Evolutionary conservation across 2,797 vertebrate genomes (phyloP).

Genomic region (Myotis daubentonii): DNA sequence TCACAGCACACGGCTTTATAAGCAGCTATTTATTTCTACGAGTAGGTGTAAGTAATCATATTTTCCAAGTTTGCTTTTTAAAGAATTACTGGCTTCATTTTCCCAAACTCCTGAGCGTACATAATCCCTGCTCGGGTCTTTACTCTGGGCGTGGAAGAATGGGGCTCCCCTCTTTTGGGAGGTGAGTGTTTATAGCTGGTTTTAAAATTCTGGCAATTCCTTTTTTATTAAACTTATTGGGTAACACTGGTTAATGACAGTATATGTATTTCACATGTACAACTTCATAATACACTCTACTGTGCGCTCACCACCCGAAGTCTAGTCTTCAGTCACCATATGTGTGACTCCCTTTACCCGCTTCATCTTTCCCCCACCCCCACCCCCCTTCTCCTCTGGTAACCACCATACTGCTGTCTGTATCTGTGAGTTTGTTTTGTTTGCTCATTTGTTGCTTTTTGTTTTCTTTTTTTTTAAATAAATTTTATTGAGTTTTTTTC

Average conservation of each 20-base stretch:
- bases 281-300: background rate
- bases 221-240: background rate
- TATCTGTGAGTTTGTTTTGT: background rate
- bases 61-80: slow-evolving; percentile 7
- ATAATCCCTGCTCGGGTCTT: background rate
- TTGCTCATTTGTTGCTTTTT: background rate
- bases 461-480: too few relatives aligned
- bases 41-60: background rate
- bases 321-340: background rate
- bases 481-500: too few relatives aligned
- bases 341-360: background rate
- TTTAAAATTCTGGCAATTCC: background rate
- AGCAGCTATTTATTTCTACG: slow-evolving; percentile 3
- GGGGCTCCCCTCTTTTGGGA: background rate
- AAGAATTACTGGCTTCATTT: background rate
- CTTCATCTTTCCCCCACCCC: background rate
- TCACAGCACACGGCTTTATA: background rate
- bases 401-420: background rate
- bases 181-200: background rate
- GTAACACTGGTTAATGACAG: background rate
- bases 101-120: background rate
- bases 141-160: background rate
- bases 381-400: background rate
- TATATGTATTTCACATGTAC: background rate
- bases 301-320: background rate